phyloP scores from a whole-genome alignment of 1,140 invertebrate genomes.

The Euura saliciscinereae region DNA sequence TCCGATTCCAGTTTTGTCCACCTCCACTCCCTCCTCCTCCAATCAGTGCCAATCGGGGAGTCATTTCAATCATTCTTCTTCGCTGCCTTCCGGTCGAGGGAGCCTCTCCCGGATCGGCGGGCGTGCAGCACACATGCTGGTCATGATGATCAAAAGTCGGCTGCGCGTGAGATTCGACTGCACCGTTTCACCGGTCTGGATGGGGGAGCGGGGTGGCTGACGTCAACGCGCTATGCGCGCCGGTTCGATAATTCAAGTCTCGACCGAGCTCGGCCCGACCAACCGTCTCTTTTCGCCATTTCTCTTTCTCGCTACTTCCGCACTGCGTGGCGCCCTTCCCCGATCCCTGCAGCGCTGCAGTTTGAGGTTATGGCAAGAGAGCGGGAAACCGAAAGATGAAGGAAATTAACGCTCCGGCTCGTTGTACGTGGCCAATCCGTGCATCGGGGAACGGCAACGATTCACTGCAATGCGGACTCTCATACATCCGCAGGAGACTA shows the following conservation, averaged over 20 bases:
- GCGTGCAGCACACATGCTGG: neutral
- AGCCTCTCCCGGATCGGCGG: no score
- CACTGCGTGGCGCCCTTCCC: neutral
- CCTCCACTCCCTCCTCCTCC: conserved; percentile 31
- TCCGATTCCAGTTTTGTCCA: conserved; percentile 25
- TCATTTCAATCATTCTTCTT: neutral
- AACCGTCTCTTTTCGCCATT: neutral
- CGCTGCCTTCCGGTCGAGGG: neutral
- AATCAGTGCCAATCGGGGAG: neutral
- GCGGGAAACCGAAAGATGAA: conserved; percentile 5
- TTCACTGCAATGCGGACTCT: neutral
- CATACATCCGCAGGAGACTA: neutral
- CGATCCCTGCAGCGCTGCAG: no score
- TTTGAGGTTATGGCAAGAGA: neutral
- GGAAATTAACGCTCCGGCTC: conserved; percentile 1
- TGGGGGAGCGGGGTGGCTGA: neutral
- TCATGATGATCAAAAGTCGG: neutral
- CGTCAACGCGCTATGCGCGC: neutral
- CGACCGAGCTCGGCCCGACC: neutral
- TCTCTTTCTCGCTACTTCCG: neutral
- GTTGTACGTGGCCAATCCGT: neutral
- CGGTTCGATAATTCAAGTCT: conserved; percentile 7
- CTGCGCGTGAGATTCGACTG: conserved; percentile 6
- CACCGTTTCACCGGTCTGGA: neutral
- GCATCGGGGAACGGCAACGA: neutral